These are phyloP conservation scores for Heliconius ethilla DNA, from an alignment of 2,888 invertebrate species.

Conservation along the genomic window DNA sequence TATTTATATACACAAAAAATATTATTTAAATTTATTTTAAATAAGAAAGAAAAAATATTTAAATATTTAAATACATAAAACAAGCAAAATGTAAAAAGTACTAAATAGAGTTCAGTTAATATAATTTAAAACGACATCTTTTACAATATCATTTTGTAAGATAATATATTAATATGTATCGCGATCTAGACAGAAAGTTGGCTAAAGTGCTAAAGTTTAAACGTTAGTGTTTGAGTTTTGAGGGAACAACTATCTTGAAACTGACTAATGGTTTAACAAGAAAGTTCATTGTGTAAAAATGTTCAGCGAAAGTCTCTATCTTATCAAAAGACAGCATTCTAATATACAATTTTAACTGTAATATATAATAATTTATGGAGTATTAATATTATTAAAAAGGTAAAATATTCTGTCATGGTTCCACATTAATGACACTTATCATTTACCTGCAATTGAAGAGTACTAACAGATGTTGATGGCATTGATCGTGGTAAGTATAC, in stretches of 20 bases:
- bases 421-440: too few relatives aligned
- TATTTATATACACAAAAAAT: too few relatives aligned
- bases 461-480: too few relatives aligned
- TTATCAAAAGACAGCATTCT: neutral
- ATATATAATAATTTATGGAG: neutral
- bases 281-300: conserved; percentile 31
- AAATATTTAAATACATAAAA: too few relatives aligned
- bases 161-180: conserved; percentile 26
- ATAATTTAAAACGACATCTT: neutral
- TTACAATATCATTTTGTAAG: conserved; percentile 19
- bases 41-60: too few relatives aligned
- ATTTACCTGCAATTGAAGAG: too few relatives aligned
- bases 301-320: neutral
- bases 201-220: conserved; percentile 22
- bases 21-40: too few relatives aligned
- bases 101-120: neutral
- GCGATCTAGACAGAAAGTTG: conserved; percentile 24
- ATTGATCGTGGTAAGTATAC: too few relatives aligned
- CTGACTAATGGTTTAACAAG: conserved; percentile 28
- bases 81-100: too few relatives aligned
- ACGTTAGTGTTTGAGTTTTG: conserved; percentile 29
- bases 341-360: neutral
- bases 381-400: neutral
- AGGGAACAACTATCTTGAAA: conserved; percentile 22
- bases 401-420: too few relatives aligned